Percentiles rank a stretch among this genome's conserved stretches.
phyloP scores from a whole-genome alignment of 1,140 invertebrate genomes.

The Drosophila fuyamai region DNA sequence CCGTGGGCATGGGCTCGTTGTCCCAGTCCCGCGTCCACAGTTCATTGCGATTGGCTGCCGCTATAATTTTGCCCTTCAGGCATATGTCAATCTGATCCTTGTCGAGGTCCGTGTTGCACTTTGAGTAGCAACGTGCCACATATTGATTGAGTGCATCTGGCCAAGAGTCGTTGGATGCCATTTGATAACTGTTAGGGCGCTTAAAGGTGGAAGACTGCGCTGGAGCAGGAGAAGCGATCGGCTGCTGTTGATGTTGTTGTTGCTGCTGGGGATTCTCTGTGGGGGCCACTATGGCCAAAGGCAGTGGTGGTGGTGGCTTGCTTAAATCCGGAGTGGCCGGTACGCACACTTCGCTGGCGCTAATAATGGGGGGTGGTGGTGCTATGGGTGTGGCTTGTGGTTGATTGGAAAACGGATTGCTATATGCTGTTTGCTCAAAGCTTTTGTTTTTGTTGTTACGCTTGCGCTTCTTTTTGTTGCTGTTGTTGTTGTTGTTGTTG shows the following conservation, averaged over 20 bases:
- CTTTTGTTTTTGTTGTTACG: conserved; percentile 87
- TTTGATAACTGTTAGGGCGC: conserved; percentile 82
- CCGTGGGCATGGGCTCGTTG: conserved; percentile 94
- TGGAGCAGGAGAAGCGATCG: conserved; percentile 11
- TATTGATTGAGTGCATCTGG: conserved; percentile 92
- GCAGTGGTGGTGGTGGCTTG: conserved; percentile 72
- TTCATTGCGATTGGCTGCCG: conserved; percentile 93
- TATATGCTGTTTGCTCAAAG: conserved; percentile 83
- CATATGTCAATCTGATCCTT: conserved; percentile 97
- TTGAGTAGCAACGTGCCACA: conserved; percentile 95
- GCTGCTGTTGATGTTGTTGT: conserved; percentile 2
- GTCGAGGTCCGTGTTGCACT: conserved; percentile 93
- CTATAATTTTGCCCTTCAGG: conserved; percentile 96
- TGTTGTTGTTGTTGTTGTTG: conserved; percentile 24
- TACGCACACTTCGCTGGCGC: conserved; percentile 49
- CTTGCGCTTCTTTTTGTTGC: conserved; percentile 90
- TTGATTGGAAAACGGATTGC: conserved; percentile 61
- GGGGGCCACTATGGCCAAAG: conserved; percentile 25
- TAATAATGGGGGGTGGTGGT: conserved; percentile 46
- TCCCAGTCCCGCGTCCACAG: conserved; percentile 96
- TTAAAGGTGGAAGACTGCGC: conserved; percentile 44
- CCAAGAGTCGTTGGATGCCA: conserved; percentile 87
- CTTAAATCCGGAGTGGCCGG: conserved; percentile 55
- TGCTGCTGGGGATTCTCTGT: conserved; percentile 16
- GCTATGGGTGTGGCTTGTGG: conserved; percentile 28